These are phyloP conservation scores for Arothron firmamentum DNA, from an alignment of 2,113 vertebrate species.

Conservation along the genomic window DNA sequence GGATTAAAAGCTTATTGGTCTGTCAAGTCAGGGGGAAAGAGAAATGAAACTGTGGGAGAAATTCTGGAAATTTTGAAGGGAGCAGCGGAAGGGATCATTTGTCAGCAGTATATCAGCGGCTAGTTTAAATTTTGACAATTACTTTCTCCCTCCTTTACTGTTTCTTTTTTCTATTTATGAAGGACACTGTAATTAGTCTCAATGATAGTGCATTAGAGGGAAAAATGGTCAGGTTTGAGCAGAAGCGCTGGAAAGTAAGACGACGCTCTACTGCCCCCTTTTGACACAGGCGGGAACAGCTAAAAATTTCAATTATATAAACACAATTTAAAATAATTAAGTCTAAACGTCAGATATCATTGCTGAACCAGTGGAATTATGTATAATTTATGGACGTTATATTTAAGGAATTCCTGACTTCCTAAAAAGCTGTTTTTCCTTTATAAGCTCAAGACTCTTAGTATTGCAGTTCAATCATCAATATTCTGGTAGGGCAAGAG, in stretches of 20 bases:
- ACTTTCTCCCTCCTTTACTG: constrained; percentile 6
- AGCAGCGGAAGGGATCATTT: not conserved
- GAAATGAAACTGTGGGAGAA: constrained; percentile 26
- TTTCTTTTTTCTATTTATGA: constrained; percentile 62
- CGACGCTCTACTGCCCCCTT: constrained; percentile 68
- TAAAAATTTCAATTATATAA: not conserved
- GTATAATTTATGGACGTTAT: too few relatives aligned
- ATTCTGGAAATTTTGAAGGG: constrained; percentile 7
- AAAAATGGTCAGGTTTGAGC: constrained; percentile 11
- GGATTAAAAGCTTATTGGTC: constrained; percentile 61
- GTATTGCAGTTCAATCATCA: too few relatives aligned
- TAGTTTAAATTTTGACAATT: constrained; percentile 55
- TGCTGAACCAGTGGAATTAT: constrained; percentile 1
- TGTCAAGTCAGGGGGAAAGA: constrained; percentile 36
- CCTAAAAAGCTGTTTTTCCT: too few relatives aligned
- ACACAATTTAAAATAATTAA: not conserved
- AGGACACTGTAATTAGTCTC: constrained; percentile 76
- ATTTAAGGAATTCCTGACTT: constrained; percentile 1
- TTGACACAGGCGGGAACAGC: constrained; percentile 10
- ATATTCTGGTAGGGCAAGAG: too few relatives aligned
- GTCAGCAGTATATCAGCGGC: constrained; percentile 28
- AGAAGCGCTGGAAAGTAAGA: constrained; percentile 1
- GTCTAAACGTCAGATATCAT: too few relatives aligned
- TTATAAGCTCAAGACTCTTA: too few relatives aligned
- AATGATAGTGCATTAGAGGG: constrained; percentile 54